These are phyloP conservation scores for Calcarius lapponicus DNA, from an alignment of 2,797 vertebrate genomes.

Conservation along the genomic window DNA sequence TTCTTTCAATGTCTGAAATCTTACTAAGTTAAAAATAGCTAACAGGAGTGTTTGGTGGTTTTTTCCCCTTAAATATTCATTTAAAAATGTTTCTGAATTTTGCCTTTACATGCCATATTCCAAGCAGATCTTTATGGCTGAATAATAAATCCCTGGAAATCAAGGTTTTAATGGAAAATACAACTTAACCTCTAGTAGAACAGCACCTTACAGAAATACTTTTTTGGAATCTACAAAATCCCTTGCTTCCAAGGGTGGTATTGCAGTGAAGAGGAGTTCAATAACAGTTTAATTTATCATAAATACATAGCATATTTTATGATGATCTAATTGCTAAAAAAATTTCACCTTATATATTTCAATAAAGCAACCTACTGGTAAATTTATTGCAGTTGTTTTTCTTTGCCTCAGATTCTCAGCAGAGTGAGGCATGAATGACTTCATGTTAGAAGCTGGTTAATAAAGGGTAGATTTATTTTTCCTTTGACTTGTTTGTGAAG, in stretches of 20 bases:
- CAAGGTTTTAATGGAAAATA: conserved; percentile 75
- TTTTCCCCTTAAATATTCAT: not conserved
- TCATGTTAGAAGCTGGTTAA: conserved; percentile 73
- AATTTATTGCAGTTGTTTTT: conserved; percentile 66
- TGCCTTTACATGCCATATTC: conserved; percentile 52
- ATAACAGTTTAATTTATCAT: conserved; percentile 74
- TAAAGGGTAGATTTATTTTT: conserved; percentile 77
- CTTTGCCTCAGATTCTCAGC: conserved; percentile 47
- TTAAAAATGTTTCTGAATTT: conserved; percentile 24
- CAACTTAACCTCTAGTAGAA: conserved; percentile 68
- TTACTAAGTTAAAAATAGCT: not conserved
- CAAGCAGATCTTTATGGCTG: conserved; percentile 68
- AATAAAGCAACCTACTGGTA: conserved; percentile 70
- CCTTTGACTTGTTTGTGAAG: conserved; percentile 71
- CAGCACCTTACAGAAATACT: conserved; percentile 61
- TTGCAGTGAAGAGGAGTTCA: conserved; percentile 66
- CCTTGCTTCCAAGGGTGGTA: conserved; percentile 59
- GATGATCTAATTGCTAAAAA: conserved; percentile 75
- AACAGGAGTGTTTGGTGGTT: not conserved
- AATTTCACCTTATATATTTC: conserved; percentile 70
- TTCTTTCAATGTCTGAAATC: not conserved
- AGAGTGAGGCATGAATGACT: conserved; percentile 66
- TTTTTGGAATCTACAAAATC: conserved; percentile 65
- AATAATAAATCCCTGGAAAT: conserved; percentile 73
- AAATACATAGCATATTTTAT: conserved; percentile 76